Base-by-base conservation (phyloP, 2,113 vertebrate species). In the Cranoglanis bouderius region DNA sequence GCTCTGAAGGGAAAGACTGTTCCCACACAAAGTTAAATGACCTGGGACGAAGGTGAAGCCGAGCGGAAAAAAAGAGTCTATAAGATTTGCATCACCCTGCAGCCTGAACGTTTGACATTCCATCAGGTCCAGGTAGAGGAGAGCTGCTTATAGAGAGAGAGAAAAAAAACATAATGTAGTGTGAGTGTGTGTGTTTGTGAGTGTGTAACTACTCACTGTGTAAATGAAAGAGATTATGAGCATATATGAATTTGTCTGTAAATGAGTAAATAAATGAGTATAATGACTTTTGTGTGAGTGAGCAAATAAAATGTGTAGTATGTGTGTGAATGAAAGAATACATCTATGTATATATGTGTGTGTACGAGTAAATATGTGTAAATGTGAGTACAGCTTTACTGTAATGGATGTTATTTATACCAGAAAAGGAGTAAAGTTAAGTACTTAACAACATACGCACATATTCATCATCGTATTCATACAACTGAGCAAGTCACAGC, bases 31-130 rank as follows among this genome's bases (percentile, higher is more conserved):
- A 82, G 38, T 84, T 90, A 84, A 88, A 91, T 24, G 87, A 70
- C 82, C 86, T 29, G 53, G 55, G 78, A 49, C 3, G 32, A 77
- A 86, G 29, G 87, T 81, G 61, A 63, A 89, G 55, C 83, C 51
- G 83, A 85, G 82, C 78, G 85, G 81, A 92, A 92, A 90, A 84
- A 89, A 82, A 67, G 78, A 85, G 82, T 85, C 78, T 29, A 75
- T 88, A 81, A 85, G 88, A 87, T 87, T 85, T 89, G 74, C 70
- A 86, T 92, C 53, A 72, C 55, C 35, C 51, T 46, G 91, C 53
- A 57, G 67, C 77, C 78, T 43, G 49, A n/a, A 87, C 14, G 19
- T 90, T 85, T 90, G 88, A 82, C 82, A 86, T 77, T 83, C 70
- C n/a, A 70, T 87, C 29, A 59, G 29, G n/a, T 88, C 38, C n/a